Evolutionary conservation across 2,113 vertebrate genomes (phyloP).

Genomic region (Fregetta grallaria): DNA sequence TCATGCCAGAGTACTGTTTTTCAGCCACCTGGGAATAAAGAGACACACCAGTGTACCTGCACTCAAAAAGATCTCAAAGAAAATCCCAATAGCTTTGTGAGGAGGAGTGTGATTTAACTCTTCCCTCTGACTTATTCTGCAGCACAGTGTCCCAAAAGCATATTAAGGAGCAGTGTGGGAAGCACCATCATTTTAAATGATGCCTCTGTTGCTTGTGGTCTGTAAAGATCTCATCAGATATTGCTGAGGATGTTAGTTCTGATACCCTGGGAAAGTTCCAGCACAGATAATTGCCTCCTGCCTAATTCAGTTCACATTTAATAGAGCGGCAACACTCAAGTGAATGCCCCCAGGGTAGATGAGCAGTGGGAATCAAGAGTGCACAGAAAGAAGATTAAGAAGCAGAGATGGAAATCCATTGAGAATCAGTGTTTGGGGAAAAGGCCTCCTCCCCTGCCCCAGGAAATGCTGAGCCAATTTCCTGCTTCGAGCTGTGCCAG

Average conservation of each 20-base stretch:
- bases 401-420: background rate
- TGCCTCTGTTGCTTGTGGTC: background rate
- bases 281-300: conserved; percentile 29
- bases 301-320: conserved; percentile 20
- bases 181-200: background rate
- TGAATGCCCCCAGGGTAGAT: background rate
- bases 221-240: conserved; percentile 5
- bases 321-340: background rate
- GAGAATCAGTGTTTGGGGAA: background rate
- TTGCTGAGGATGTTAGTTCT: conserved; percentile 8
- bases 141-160: background rate
- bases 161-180: conserved; percentile 13
- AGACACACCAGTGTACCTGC: background rate
- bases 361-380: background rate
- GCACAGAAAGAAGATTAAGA: background rate
- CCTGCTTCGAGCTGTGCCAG: background rate
- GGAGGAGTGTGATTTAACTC: background rate
- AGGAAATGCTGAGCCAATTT: background rate
- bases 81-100: background rate
- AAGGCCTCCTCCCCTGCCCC: background rate
- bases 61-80: background rate
- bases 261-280: conserved; percentile 54
- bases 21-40: background rate
- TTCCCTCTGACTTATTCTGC: background rate
- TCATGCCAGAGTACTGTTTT: background rate